Evolutionary conservation across 37 sponge, comb jelly and placozoan genomes (phyloP).

Genomic region (Geodia barretti): DNA sequence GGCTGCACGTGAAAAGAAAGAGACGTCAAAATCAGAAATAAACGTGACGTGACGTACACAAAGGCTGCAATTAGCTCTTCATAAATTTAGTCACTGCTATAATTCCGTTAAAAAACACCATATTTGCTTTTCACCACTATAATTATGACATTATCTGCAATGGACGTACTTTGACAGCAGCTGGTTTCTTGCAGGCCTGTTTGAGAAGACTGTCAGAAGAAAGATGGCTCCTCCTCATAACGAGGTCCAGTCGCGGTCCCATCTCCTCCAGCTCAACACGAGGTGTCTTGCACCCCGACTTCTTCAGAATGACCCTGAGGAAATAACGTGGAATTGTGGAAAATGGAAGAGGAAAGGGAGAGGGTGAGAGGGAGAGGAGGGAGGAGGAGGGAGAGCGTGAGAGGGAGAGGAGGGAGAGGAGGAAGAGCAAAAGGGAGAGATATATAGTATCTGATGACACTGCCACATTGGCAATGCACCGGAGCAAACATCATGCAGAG

Average conservation of each 20-base stretch:
- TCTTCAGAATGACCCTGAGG: slow-evolving; percentile 75
- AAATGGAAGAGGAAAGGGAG: no score
- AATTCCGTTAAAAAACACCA: no score
- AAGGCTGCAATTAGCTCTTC: no score
- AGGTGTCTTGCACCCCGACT: slow-evolving; percentile 79
- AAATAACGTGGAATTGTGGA: not conserved
- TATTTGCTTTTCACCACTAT: not conserved
- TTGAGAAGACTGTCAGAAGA: slow-evolving; percentile 67
- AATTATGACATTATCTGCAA: not conserved
- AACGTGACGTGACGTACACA: not conserved
- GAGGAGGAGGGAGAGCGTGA: not conserved
- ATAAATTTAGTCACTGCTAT: no score
- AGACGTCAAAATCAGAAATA: not conserved
- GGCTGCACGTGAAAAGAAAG: slow-evolving; percentile 37
- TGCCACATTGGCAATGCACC: no score
- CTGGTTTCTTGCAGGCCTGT: slow-evolving; percentile 76
- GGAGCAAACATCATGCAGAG: no score
- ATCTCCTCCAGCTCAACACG: slow-evolving; percentile 93
- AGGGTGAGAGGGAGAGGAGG: not conserved
- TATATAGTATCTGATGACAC: no score
- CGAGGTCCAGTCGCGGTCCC: slow-evolving; percentile 83
- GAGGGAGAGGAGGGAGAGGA: not conserved
- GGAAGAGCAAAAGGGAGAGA: not conserved
- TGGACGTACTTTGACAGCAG: slow-evolving; percentile 61
- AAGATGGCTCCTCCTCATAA: slow-evolving; percentile 71